A percentile compares a stretch with the other conserved stretches of the same genome.
Conservation (phyloP, 2,797 vertebrate genomes). For the Pseudomugil gertrudae region DNA sequence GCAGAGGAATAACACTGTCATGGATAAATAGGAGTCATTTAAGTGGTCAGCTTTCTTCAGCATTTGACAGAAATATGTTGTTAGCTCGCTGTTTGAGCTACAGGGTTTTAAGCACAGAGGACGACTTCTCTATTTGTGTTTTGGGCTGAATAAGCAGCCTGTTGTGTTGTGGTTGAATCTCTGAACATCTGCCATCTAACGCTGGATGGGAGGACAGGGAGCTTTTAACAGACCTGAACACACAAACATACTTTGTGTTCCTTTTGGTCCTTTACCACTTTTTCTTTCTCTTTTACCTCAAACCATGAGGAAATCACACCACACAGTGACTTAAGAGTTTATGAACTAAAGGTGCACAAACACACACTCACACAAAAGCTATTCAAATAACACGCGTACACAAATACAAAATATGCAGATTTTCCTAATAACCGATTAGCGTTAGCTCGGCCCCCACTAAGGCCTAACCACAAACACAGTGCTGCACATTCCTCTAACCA, state of each 20-base stretch:
- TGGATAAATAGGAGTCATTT: conserved; percentile 44
- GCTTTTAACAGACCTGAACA: conserved; percentile 52
- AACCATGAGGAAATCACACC: conserved; percentile 54
- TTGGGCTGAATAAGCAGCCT: conserved; percentile 55
- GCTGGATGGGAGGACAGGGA: conserved; percentile 51
- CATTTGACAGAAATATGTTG: conserved; percentile 42
- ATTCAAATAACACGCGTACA: conserved; percentile 2
- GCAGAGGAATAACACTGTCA: conserved; percentile 48
- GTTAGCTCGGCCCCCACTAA: conserved; percentile 25
- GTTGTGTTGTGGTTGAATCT: conserved; percentile 58
- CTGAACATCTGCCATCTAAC: conserved; percentile 57
- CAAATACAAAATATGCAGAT: conserved; percentile 56
- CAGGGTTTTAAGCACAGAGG: conserved; percentile 39
- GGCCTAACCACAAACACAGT: conserved; percentile 55
- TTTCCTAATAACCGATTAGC: conserved; percentile 67
- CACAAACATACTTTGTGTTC: conserved; percentile 38
- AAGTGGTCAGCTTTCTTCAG: conserved; percentile 39
- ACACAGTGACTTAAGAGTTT: conserved; percentile 42
- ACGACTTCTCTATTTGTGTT: conserved; percentile 63
- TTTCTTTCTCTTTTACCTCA: conserved; percentile 27
- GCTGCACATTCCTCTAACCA: conserved; percentile 43
- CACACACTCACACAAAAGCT: conserved; percentile 4
- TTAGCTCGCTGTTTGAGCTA: conserved; percentile 50
- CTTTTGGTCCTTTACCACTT: conserved; percentile 26
- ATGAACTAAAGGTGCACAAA: conserved; percentile 23